A percentile compares a stretch with the other conserved stretches of the same genome.
phyloP scores from a whole-genome alignment of 2,888 invertebrate genomes.

The Eurytoma adleriae region DNA sequence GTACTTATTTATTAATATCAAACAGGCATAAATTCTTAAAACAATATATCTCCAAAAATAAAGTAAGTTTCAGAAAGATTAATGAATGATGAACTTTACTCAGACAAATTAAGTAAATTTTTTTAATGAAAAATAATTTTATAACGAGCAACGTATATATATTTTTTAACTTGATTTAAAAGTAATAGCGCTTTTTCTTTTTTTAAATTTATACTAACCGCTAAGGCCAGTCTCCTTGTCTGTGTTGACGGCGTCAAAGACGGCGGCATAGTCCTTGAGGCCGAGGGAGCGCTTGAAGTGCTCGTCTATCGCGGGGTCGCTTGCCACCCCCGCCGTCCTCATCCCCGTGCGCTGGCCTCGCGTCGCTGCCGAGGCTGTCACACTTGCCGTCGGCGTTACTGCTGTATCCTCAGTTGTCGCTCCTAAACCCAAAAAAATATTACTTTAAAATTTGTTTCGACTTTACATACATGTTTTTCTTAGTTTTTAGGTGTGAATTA shows the following conservation, averaged over 20 bases:
- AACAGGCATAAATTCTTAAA: neutral
- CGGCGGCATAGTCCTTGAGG: constrained; percentile 79
- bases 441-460: too few species aligned
- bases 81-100: neutral
- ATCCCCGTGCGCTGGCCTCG: constrained; percentile 71
- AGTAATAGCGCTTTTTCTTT: too few species aligned
- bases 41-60: too few species aligned
- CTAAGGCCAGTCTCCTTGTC: constrained; percentile 74
- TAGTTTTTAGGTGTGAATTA: too few species aligned
- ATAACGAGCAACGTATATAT: neutral
- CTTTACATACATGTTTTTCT: too few species aligned
- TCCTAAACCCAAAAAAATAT: constrained; percentile 60
- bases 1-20: too few species aligned
- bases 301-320: constrained; percentile 95
- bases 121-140: too few species aligned
- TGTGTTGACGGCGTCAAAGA: constrained; percentile 70
- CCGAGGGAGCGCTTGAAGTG: constrained; percentile 96
- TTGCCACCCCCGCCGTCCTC: constrained; percentile 67
- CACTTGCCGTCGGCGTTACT: constrained; percentile 70
- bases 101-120: neutral
- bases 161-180: neutral
- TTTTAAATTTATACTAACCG: constrained; percentile 63
- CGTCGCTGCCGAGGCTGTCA: constrained; percentile 70
- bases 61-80: too few species aligned
- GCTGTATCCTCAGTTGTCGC: constrained; percentile 72